A percentile compares a stretch with the other conserved stretches of the same genome.
These are phyloP conservation scores for Epirrhoe alternata DNA, from an alignment of 2,888 invertebrate genomes.

Conservation along the genomic window DNA sequence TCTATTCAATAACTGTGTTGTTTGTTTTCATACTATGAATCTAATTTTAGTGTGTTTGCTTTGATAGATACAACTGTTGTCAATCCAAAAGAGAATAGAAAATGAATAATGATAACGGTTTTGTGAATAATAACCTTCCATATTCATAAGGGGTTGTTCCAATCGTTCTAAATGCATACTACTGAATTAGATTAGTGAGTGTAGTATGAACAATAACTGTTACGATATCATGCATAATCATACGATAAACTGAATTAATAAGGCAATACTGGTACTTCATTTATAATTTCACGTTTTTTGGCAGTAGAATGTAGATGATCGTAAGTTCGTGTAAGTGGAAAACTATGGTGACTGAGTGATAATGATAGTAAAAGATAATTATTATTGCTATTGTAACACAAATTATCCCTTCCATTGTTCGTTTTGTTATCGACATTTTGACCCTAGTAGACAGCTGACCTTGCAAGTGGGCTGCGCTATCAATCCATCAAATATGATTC, in stretches of 20 bases:
- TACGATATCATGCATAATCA: constrained; percentile 45
- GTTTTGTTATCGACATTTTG: background rate
- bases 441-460: constrained; percentile 20
- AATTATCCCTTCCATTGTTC: background rate
- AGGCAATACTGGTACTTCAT: background rate
- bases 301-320: too few relatives aligned
- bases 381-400: background rate
- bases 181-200: constrained; percentile 64
- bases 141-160: constrained; percentile 69
- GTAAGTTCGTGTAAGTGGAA: too few relatives aligned
- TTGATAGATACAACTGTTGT: background rate
- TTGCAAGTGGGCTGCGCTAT: constrained; percentile 17
- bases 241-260: too few relatives aligned
- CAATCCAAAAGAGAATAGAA: constrained; percentile 1
- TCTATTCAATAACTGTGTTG: background rate
- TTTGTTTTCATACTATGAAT: background rate
- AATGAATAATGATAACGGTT: constrained; percentile 1
- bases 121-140: constrained; percentile 52
- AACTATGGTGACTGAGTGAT: too few relatives aligned
- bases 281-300: background rate
- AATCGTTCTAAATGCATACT: constrained; percentile 67
- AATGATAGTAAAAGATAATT: background rate
- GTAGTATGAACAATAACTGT: constrained; percentile 59
- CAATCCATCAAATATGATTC: constrained; percentile 32
- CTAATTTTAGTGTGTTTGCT: background rate